phyloP scores from a whole-genome alignment of 1,140 invertebrate genomes.

The Ditylenchus dipsaci region DNA sequence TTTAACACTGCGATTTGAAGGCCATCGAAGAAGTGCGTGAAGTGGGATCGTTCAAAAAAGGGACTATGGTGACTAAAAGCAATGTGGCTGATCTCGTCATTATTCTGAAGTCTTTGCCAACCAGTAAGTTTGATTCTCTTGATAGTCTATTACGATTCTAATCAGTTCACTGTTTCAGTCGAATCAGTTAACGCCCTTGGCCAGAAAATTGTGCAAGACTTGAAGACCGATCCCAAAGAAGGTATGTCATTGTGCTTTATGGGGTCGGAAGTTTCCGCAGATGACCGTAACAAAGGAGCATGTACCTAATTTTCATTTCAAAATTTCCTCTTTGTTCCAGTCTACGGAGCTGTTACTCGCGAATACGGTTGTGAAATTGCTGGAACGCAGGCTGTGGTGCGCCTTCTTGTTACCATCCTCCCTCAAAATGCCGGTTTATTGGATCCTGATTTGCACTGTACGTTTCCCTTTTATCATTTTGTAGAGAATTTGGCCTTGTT shows the following conservation, averaged over 20 bases:
- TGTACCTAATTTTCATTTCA: no score
- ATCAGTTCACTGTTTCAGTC: slow-evolving; percentile 59
- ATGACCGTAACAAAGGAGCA: no score
- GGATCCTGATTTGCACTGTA: slow-evolving; percentile 79
- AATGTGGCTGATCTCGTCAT: slow-evolving; percentile 94
- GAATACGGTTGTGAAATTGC: slow-evolving; percentile 54
- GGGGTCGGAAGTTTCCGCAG: no score
- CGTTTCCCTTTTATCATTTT: slow-evolving; percentile 37
- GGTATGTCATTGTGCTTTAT: slow-evolving; percentile 57
- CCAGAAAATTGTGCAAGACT: slow-evolving; percentile 78
- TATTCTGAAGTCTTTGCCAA: slow-evolving; percentile 93
- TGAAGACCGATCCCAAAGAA: slow-evolving; percentile 67
- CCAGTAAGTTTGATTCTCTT: slow-evolving; percentile 62
- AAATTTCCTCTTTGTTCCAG: slow-evolving; percentile 18
- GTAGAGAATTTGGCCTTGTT: slow-evolving; percentile 12
- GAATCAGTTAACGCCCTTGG: slow-evolving; percentile 86
- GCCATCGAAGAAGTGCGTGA: slow-evolving; percentile 45
- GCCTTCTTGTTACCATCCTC: slow-evolving; percentile 83
- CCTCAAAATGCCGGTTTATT: slow-evolving; percentile 86
- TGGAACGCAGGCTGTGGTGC: slow-evolving; percentile 71
- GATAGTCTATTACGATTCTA: neutral
- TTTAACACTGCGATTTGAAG: slow-evolving; percentile 21
- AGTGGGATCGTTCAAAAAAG: slow-evolving; percentile 88
- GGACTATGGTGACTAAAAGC: slow-evolving; percentile 89
- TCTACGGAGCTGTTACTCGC: slow-evolving; percentile 45